These are phyloP conservation scores for Crotalus helleri DNA, from an alignment of 2,113 vertebrate genomes.

Conservation along the genomic window DNA sequence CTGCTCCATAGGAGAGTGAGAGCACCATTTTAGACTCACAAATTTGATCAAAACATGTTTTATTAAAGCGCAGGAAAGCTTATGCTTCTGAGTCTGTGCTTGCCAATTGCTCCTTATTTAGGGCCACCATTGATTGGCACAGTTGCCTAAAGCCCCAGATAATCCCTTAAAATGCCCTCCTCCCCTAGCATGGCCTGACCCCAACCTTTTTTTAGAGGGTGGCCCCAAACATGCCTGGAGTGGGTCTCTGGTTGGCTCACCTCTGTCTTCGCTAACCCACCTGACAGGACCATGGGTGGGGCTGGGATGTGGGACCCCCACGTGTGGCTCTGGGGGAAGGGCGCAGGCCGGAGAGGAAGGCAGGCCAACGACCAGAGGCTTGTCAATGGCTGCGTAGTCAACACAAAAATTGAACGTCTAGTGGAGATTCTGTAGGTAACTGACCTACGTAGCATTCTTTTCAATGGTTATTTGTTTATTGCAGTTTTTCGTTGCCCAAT, in stretches of 20 bases:
- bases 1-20: not conserved
- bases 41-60: not conserved
- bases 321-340: not conserved
- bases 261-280: not conserved
- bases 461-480: not conserved
- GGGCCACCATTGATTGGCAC: not conserved
- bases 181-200: not conserved
- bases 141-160: not conserved
- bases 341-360: no score
- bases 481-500: not conserved
- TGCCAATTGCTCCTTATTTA: not conserved
- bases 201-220: not conserved
- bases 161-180: not conserved
- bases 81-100: not conserved
- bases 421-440: not conserved
- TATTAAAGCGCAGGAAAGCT: not conserved
- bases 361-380: not conserved
- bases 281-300: not conserved
- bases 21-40: not conserved
- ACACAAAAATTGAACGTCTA: not conserved
- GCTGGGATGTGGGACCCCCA: not conserved
- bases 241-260: not conserved
- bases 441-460: not conserved
- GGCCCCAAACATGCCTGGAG: not conserved
- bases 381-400: not conserved